Evolutionary conservation across 2,113 vertebrate species (phyloP).

Genomic region (Sitta europaea): DNA sequence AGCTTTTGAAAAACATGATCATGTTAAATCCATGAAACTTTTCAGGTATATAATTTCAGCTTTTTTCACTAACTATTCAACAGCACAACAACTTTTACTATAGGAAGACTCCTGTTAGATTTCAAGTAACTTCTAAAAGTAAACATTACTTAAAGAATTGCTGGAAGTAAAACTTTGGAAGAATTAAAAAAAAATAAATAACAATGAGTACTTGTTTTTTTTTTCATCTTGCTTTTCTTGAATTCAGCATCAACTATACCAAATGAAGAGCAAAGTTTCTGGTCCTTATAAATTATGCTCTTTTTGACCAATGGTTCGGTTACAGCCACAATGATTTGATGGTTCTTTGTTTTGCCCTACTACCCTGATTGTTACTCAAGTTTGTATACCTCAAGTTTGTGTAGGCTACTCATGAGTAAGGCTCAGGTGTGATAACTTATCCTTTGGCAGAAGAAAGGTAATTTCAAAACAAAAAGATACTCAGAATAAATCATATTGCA

Average conservation of each 20-base stretch:
- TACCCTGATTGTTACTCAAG: background rate
- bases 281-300: background rate
- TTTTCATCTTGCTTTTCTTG: background rate
- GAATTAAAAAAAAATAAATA: background rate
- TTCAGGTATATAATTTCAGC: background rate
- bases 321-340: accelerated
- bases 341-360: background rate
- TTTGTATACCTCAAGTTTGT: background rate
- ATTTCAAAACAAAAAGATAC: background rate
- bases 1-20: background rate
- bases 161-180: background rate
- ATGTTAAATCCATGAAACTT: background rate
- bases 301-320: background rate
- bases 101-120: background rate
- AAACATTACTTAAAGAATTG: background rate
- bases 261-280: background rate
- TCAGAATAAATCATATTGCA: background rate
- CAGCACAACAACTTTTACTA: background rate
- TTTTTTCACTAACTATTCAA: background rate
- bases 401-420: background rate
- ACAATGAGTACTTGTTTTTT: background rate
- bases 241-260: background rate
- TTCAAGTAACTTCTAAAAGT: background rate
- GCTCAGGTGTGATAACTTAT: background rate
- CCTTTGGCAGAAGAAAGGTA: background rate